Evolutionary conservation across 2,888 invertebrate species (phyloP).

Genomic region (Rhagium mordax): DNA sequence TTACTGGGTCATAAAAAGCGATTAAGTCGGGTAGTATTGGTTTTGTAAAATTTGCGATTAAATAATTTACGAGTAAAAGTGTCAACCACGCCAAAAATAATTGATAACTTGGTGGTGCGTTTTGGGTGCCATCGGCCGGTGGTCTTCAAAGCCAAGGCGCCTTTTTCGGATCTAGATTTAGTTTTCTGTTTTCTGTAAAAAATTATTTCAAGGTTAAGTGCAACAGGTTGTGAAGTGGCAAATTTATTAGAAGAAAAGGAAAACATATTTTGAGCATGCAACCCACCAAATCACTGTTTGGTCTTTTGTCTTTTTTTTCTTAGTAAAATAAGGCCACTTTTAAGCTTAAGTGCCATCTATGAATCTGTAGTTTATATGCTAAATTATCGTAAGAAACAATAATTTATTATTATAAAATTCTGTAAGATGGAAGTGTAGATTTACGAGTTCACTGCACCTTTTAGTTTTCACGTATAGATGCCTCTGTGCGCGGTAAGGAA

Average conservation of each 20-base stretch:
- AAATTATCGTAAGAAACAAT: too few relatives aligned
- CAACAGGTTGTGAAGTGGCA: not conserved
- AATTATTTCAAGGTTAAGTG: not conserved
- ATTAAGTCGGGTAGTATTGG: not conserved
- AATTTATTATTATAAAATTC: too few relatives aligned
- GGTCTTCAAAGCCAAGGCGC: not conserved
- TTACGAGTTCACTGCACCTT: too few relatives aligned
- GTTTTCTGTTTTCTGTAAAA: not conserved
- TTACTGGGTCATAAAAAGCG: not conserved
- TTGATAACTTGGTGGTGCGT: not conserved
- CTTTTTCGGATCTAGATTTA: not conserved
- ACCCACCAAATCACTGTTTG: too few relatives aligned
- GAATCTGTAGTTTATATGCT: too few relatives aligned
- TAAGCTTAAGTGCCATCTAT: too few relatives aligned
- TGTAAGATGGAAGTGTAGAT: too few relatives aligned
- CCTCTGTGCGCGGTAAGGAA: not conserved
- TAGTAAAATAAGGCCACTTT: too few relatives aligned
- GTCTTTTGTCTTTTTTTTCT: too few relatives aligned
- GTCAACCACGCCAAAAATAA: not conserved
- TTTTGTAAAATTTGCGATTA: not conserved
- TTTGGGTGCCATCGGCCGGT: not conserved
- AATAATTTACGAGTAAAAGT: not conserved
- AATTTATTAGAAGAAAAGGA: too few relatives aligned
- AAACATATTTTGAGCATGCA: not conserved
- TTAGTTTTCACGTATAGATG: not conserved